Conservation (phyloP, 2,797 vertebrate genomes). For the Peromyscus melanophrys region DNA sequence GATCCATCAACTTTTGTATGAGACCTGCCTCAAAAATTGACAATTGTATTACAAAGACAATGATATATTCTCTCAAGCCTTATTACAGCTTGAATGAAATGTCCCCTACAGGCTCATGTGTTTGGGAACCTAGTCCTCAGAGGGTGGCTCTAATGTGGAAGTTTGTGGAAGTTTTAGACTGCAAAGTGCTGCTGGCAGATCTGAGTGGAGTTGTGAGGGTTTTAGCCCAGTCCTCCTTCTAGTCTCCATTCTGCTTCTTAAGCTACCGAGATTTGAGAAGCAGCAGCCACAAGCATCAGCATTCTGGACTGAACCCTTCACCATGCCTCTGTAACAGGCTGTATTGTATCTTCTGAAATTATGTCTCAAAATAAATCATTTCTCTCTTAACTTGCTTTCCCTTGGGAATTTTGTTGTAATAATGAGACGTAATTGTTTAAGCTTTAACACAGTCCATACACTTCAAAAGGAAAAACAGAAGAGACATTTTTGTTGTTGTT, state of each 20-base stretch:
- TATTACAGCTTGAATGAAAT: background rate
- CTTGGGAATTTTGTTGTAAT: background rate
- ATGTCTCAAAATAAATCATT: background rate
- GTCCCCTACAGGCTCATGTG: background rate
- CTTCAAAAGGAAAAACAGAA: constrained; percentile 41
- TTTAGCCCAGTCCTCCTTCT: background rate
- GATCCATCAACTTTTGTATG: background rate
- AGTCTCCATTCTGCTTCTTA: background rate
- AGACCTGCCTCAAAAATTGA: background rate
- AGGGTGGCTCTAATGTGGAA: background rate
- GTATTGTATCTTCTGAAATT: too few species aligned
- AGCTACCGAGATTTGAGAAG: background rate
- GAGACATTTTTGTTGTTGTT: background rate
- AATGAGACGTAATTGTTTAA: background rate
- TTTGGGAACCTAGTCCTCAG: background rate
- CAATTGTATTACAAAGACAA: background rate
- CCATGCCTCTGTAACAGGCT: too few species aligned
- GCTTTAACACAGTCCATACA: background rate
- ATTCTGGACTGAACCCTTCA: background rate
- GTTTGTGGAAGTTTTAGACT: background rate
- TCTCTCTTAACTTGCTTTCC: background rate
- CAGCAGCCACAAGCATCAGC: background rate
- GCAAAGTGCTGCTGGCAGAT: background rate
- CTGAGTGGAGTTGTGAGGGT: background rate
- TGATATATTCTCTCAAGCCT: background rate